Base-by-base conservation (phyloP, 2,113 vertebrate species). In the Seriola quinqueradiata region DNA sequence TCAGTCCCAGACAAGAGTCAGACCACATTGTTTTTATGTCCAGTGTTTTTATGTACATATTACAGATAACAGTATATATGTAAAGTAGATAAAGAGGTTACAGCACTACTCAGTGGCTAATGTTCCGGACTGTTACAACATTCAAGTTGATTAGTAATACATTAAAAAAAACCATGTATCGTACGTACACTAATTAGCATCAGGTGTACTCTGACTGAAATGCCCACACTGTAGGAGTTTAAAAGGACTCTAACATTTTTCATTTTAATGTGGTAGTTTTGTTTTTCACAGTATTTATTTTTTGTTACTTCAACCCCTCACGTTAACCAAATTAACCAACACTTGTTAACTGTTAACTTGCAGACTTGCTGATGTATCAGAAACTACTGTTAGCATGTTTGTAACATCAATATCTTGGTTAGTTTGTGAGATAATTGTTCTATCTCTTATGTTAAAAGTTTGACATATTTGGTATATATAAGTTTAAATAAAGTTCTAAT, bases 71-170 rank as follows among this genome's bases (percentile, higher is more conserved):
- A 68, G 48, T 55, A 82, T 68, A 65, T 64, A 46, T 71, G 63
- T 52, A 87, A 64, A 87, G 79, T 83, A 92, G 80, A 81, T 89
- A 66, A 73, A 55, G 67, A 88, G 68, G 84, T 85, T 82, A 92
- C 84, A 90, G 75, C 69, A 87, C 82, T 72, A 84, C 77, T 87
- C 85, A 64, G 70, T 75, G 81, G 83, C 84, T 88, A 88, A 85
- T 86, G 89, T 70, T 92, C 82, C 77, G n/a, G 84, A 93, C 77
- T 50, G 91, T 92, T 91, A 94, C 95, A 96, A 96, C 95, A 90
- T 93, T 95, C 88, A 54, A 2, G 91, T 92, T 94, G 89, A 95
- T 93, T 95, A 95, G 95, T 91, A 93, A 94, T 93, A 96, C 94
- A 95, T 90, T 91, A 89, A 95, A 95, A 95, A 93, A 96, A 95